phyloP scores from a whole-genome alignment of 2,888 invertebrate species.

The Pherbina coryleti region DNA sequence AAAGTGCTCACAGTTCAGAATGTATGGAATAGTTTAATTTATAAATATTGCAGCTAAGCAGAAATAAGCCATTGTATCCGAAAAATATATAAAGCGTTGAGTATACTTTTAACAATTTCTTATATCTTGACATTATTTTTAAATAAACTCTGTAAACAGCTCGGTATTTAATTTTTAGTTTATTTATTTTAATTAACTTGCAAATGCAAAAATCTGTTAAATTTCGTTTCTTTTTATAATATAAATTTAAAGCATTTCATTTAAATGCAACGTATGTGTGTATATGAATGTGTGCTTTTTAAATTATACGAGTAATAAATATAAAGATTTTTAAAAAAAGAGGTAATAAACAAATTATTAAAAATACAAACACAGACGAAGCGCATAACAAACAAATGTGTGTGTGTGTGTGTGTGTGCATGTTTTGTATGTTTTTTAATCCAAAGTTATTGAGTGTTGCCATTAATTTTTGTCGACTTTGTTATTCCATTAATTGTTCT shows the following conservation, averaged over 20 bases:
- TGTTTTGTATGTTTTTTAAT: neutral
- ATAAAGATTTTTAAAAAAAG: conserved; percentile 14
- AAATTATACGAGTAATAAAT: conserved; percentile 20
- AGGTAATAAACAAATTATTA: conserved; percentile 7
- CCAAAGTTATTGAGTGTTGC: conserved; percentile 19
- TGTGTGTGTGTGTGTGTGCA: neutral
- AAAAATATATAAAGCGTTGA: no score
- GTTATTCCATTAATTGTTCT: conserved; percentile 20
- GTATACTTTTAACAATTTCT: no score
- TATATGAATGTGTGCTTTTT: conserved; percentile 7
- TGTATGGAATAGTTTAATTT: no score
- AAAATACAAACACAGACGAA: conserved; percentile 23
- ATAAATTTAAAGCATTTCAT: conserved; percentile 29
- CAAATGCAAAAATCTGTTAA: conserved; percentile 22
- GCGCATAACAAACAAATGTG: conserved; percentile 22
- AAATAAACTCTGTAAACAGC: no score
- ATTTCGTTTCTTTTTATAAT: conserved; percentile 18
- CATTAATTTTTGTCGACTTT: conserved; percentile 31
- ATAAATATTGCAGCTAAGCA: no score
- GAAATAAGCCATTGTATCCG: no score
- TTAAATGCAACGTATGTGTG: conserved; percentile 19
- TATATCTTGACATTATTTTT: no score
- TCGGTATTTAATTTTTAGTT: neutral
- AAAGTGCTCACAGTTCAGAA: no score
- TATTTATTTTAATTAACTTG: conserved; percentile 21